These are phyloP conservation scores for Drosophila baimaii DNA, from an alignment of 1,140 invertebrate species.

Conservation along the genomic window DNA sequence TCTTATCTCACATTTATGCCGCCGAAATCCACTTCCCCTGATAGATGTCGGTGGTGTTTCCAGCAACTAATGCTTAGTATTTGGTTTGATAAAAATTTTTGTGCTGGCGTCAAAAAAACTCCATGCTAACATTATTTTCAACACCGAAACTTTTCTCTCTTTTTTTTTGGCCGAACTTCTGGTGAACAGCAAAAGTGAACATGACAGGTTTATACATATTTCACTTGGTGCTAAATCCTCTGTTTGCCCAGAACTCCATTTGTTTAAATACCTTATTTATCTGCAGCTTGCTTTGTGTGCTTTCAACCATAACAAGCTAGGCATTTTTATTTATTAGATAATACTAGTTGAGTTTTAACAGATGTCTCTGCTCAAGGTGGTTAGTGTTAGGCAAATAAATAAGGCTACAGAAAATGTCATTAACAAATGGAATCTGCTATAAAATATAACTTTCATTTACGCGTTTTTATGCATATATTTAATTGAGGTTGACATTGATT, in stretches of 20 bases:
- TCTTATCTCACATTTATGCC: slow-evolving; percentile 3
- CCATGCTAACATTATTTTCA: slow-evolving; percentile 15
- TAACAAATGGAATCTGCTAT: neutral
- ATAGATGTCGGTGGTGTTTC: neutral
- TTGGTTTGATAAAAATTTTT: slow-evolving; percentile 4
- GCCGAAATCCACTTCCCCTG: neutral
- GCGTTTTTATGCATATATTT: neutral
- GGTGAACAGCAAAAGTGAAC: slow-evolving; percentile 10
- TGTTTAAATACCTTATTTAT: slow-evolving; percentile 21
- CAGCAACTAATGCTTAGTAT: slow-evolving; percentile 5
- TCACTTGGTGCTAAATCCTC: slow-evolving; percentile 9
- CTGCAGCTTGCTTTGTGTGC: neutral
- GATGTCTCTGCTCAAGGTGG: neutral
- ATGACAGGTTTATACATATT: slow-evolving; percentile 9
- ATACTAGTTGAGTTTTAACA: slow-evolving; percentile 6
- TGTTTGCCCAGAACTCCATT: slow-evolving; percentile 23
- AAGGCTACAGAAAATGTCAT: neutral
- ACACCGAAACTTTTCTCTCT: slow-evolving; percentile 10
- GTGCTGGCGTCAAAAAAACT: slow-evolving; percentile 10
- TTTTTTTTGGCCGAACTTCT: slow-evolving; percentile 10
- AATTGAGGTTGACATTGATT: slow-evolving; percentile 8
- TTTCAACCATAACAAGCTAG: neutral
- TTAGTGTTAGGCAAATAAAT: neutral
- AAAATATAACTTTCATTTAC: neutral
- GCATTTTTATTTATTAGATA: neutral